Percentiles rank a stretch among this genome's conserved stretches.
These are phyloP conservation scores for Gracilinanus agilis DNA, from an alignment of 2,113 vertebrate genomes.

Conservation along the genomic window DNA sequence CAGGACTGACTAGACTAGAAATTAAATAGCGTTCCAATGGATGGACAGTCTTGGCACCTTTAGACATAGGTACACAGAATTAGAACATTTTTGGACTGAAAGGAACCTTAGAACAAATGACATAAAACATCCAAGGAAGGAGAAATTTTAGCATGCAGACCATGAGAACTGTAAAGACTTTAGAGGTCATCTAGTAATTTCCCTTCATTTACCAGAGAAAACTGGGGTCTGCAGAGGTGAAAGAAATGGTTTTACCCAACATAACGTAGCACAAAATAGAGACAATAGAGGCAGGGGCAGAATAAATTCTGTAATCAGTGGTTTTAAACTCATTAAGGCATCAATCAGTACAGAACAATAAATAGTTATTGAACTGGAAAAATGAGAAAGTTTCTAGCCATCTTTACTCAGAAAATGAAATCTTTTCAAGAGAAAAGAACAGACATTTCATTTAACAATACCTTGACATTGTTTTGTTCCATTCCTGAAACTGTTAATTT, in stretches of 20 bases:
- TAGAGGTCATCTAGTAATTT: background rate
- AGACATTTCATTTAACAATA: background rate
- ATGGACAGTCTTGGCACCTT: background rate
- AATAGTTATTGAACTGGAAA: background rate
- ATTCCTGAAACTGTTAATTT: background rate
- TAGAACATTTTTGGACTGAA: background rate
- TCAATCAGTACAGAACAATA: background rate
- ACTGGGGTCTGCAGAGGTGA: background rate
- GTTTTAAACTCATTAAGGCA: background rate
- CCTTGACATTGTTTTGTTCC: background rate
- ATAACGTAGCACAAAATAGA: background rate
- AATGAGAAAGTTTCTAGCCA: background rate
- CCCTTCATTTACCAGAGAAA: background rate
- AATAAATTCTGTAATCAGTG: background rate
- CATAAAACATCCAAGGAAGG: background rate
- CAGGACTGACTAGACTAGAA: background rate
- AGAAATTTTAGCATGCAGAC: background rate
- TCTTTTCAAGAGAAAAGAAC: background rate
- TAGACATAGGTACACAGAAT: background rate
- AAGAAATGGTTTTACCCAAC: background rate
- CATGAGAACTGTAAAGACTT: background rate
- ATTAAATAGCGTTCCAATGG: background rate
- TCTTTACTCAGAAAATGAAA: background rate
- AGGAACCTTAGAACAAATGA: background rate
- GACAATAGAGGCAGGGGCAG: background rate